Evolutionary conservation across 1,140 invertebrate genomes (phyloP), one percentile per base, ranked within the genome.

Genomic region (Halesus radiatus): DNA sequence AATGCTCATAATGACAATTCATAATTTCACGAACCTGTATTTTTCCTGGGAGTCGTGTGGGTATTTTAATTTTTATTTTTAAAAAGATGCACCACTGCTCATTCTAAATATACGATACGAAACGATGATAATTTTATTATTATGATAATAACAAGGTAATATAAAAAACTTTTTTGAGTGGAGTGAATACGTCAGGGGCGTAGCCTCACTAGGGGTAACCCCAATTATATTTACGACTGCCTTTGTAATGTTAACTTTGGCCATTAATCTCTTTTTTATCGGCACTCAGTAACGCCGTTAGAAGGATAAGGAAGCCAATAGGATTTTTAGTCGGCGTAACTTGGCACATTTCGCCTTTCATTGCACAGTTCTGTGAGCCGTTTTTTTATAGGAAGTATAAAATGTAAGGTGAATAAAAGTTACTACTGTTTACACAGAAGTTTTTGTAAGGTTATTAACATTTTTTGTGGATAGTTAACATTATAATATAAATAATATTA

Each of bases 151-250:
- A 68, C 37, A 68, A 32, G 6, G 37, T 18, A 37, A 26, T 37
- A 68, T 37, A 68, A 26, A 29, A 37, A 16, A 37, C 64, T 68
- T 68, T 68, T 37, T 32, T 37, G 32, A 10, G 23, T 50, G 13
- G 16, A 68, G 26, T 68, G n/a, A 68, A 68, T 68, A 68, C 64
- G 64, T 32, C 29, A 18, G 29, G 64, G 64, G 64, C 32, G 62
- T 66, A 68, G 32, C 20, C 64, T 68, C 23, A 53, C 22, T 26
- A 72, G 68, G 68, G 52, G 50, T 22, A 50, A 72, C 68, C 77
- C 77, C 77, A 79, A 79, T 79, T 79, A 79, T 79, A 79, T 79
- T 79, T 79, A 79, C 68, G 77, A 79, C 77, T 79, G 68, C 66
- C 66, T 68, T 56, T 79, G 77, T 56, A 56, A 79, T 79, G 77